These are phyloP conservation scores for Aspidiotus destructor DNA, from an alignment of 2,888 invertebrate genomes.

Conservation along the genomic window DNA sequence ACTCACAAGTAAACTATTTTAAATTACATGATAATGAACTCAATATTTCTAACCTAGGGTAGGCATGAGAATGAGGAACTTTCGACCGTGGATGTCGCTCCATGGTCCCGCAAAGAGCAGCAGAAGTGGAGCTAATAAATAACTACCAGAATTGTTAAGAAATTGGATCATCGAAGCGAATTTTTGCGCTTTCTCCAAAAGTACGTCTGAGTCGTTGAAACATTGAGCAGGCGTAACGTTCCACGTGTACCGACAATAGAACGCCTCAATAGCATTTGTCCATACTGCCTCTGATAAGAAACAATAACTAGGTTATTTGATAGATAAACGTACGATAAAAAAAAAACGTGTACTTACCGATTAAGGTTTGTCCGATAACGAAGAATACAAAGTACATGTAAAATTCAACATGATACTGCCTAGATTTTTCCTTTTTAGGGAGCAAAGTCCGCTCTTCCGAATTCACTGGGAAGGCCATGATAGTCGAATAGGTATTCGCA, in stretches of 20 bases:
- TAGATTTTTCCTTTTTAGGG: no score
- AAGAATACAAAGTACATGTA: no score
- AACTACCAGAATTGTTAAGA: background rate
- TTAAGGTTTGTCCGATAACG: no score
- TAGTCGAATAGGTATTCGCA: no score
- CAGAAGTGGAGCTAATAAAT: background rate
- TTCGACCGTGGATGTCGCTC: background rate
- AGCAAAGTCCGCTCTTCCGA: no score
- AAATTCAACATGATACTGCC: no score
- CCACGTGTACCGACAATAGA: background rate
- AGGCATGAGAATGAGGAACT: background rate
- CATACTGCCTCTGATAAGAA: background rate
- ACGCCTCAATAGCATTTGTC: background rate
- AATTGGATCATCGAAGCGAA: background rate
- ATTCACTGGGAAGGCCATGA: no score
- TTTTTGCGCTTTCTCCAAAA: background rate
- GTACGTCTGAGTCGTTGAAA: background rate
- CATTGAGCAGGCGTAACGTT: background rate
- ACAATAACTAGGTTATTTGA: no score
- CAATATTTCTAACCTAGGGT: background rate
- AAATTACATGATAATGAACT: no score
- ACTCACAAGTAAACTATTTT: no score
- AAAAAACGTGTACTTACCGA: no score
- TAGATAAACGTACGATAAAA: no score
- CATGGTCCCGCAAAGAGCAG: background rate